These are phyloP conservation scores for Dione juno DNA, from an alignment of 2,888 invertebrate genomes.

Conservation along the genomic window DNA sequence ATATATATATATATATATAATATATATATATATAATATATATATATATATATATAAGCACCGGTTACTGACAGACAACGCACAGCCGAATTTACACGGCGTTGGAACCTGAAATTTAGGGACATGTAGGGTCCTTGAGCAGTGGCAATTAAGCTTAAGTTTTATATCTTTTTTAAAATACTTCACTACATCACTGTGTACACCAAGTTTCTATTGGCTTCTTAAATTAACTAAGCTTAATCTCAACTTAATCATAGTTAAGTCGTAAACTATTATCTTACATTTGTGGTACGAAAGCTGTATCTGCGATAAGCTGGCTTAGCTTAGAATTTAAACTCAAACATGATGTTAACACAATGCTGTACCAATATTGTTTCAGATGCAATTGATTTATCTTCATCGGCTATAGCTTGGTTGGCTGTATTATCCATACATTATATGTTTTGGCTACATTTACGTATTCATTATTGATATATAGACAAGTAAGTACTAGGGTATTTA, in stretches of 20 bases:
- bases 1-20: too few species aligned
- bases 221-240: background rate
- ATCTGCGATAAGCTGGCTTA: slow-evolving; percentile 6
- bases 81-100: too few species aligned
- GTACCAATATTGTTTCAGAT: slow-evolving; percentile 2
- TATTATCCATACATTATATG: background rate
- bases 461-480: background rate
- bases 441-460: background rate
- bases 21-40: too few species aligned
- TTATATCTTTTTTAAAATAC: too few species aligned
- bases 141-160: too few species aligned
- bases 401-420: background rate
- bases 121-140: too few species aligned
- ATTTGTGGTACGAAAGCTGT: background rate
- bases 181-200: too few species aligned
- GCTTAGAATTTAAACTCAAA: slow-evolving; percentile 14
- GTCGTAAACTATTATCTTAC: slow-evolving; percentile 11
- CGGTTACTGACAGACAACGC: too few species aligned
- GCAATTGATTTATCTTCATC: slow-evolving; percentile 2
- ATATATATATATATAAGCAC: too few species aligned
- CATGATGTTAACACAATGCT: slow-evolving; percentile 11
- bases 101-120: too few species aligned
- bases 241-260: background rate
- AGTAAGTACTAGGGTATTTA: background rate
- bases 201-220: too few species aligned